Conservation (phyloP, 2,797 vertebrate genomes). For the Protonibea diacanthus region DNA sequence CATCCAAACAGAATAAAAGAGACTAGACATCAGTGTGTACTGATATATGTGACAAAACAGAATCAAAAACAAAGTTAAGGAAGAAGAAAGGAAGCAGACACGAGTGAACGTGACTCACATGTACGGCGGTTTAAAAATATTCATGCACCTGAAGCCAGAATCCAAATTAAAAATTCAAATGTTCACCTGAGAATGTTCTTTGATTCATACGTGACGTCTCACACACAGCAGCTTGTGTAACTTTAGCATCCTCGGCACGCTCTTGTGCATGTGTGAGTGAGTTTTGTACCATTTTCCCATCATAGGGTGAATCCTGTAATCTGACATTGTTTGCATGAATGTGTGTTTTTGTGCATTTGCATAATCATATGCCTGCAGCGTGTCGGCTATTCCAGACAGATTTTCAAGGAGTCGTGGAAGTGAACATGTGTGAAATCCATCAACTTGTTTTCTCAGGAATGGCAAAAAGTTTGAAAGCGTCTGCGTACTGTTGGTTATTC, state of each 20-base stretch:
- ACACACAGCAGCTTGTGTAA: not conserved
- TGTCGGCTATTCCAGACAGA: conserved; percentile 8
- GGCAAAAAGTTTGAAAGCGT: conserved; percentile 11
- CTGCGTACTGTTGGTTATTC: not conserved
- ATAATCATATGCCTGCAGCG: conserved; percentile 2
- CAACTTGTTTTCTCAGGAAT: conserved; percentile 62
- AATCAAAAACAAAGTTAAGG: not conserved
- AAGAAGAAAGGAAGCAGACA: not conserved
- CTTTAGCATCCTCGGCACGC: not conserved
- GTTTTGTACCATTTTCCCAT: conserved; percentile 31
- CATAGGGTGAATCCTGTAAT: conserved; percentile 21
- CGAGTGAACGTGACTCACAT: not conserved
- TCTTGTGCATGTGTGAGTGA: conserved; percentile 1
- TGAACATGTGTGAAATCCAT: conserved; percentile 64
- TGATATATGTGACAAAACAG: too few species aligned
- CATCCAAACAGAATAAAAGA: not conserved
- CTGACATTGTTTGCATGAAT: not conserved
- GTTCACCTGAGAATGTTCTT: not conserved
- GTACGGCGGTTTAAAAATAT: not conserved
- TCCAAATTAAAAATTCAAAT: not conserved
- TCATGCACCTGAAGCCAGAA: not conserved
- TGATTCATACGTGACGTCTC: not conserved
- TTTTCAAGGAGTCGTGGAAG: not conserved
- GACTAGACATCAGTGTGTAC: not conserved
- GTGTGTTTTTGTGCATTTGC: conserved; percentile 20